Conservation (phyloP, 1,140 invertebrate genomes). For the Drosophila varians region DNA sequence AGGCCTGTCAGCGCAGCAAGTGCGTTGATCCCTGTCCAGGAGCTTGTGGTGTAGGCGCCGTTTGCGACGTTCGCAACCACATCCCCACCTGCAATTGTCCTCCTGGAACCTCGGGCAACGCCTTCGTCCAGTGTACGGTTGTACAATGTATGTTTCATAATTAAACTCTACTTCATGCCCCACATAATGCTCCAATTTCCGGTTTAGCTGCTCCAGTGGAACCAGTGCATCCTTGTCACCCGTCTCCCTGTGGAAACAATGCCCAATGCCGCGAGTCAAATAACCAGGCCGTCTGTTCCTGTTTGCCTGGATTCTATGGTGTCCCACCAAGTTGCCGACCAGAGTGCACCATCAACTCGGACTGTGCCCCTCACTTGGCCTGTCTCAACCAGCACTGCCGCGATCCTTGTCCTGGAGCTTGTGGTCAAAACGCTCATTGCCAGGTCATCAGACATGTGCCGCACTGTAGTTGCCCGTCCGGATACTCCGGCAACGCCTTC, state of each 20-base stretch:
- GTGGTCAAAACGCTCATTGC: conserved; percentile 89
- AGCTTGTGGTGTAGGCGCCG: conserved; percentile 88
- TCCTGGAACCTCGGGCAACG: conserved; percentile 88
- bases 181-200: not conserved
- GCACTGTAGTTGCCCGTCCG: conserved; percentile 90
- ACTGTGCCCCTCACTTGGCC: conserved; percentile 87
- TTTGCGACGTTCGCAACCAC: conserved; percentile 89
- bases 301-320: conserved; percentile 86
- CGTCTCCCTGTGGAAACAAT: conserved; percentile 90
- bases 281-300: conserved; percentile 87
- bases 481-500: conserved; percentile 93
- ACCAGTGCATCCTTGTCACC: conserved; percentile 86
- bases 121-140: conserved; percentile 85
- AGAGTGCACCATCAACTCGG: conserved; percentile 87
- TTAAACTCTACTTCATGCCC: conserved; percentile 21
- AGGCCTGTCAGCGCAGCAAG: conserved; percentile 88
- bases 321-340: conserved; percentile 87
- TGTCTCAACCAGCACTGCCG: conserved; percentile 90
- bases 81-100: conserved; percentile 89
- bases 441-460: conserved; percentile 92
- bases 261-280: conserved; percentile 86
- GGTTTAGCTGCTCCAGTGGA: conserved; percentile 59
- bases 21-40: conserved; percentile 91
- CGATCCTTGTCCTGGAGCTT: conserved; percentile 88
- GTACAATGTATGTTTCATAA: conserved; percentile 85